phyloP scores from a whole-genome alignment of 2,888 invertebrate genomes.

The Aphrophora alni region DNA sequence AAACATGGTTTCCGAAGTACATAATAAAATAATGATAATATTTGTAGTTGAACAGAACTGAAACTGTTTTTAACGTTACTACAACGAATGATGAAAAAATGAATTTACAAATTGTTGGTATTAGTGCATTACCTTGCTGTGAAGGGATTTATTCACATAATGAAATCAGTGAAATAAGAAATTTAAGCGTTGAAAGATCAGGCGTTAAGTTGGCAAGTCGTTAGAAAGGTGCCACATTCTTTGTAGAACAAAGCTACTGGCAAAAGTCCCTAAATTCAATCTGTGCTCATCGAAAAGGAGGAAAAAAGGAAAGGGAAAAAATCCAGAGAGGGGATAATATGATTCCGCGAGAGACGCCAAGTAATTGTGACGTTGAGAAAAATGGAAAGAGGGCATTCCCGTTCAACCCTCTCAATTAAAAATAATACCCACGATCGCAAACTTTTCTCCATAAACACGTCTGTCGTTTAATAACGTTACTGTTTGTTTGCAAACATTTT shows the following conservation, averaged over 20 bases:
- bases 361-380: constrained; percentile 33
- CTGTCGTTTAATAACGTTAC: neutral
- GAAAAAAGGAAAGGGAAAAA: constrained; percentile 24
- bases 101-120: too few species aligned
- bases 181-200: neutral
- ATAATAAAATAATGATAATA: too few species aligned
- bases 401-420: constrained; percentile 29
- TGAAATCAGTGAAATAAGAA: neutral
- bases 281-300: constrained; percentile 14
- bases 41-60: too few species aligned
- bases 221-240: constrained; percentile 22
- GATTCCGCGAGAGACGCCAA: constrained; percentile 31
- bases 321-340: constrained; percentile 34
- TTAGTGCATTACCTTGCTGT: too few species aligned
- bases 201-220: neutral
- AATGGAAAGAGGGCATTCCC: constrained; percentile 14
- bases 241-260: constrained; percentile 30
- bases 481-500: neutral
- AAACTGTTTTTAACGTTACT: too few species aligned
- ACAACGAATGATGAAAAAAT: too few species aligned
- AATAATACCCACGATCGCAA: constrained; percentile 28
- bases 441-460: neutral
- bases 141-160: neutral
- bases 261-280: constrained; percentile 21
- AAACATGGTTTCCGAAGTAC: too few species aligned